Evolutionary conservation across 2,888 invertebrate species (phyloP).

Genomic region (Diadromus collaris): DNA sequence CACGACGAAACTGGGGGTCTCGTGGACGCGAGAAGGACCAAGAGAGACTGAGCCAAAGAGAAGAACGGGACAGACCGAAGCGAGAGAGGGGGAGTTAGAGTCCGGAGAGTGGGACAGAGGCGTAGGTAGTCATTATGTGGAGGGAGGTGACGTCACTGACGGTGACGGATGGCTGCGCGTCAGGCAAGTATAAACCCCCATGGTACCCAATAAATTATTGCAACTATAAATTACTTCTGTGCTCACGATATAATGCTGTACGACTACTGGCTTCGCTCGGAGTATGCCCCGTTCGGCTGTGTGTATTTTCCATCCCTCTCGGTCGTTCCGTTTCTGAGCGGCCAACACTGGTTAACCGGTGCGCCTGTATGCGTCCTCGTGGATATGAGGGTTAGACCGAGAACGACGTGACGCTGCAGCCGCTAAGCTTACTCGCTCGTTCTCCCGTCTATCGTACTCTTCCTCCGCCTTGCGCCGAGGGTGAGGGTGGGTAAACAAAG

Average conservation of each 20-base stretch:
- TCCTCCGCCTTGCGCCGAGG: slow-evolving; percentile 59
- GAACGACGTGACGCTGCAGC: slow-evolving; percentile 62
- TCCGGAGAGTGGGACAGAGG: slow-evolving; percentile 62
- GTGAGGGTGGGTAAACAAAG: slow-evolving; percentile 72
- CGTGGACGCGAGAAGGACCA: slow-evolving; percentile 34
- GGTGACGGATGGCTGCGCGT: slow-evolving; percentile 80
- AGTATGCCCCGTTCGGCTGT: slow-evolving; percentile 62
- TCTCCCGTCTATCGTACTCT: slow-evolving; percentile 35
- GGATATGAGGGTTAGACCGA: slow-evolving; percentile 60
- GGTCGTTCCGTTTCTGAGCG: slow-evolving; percentile 49
- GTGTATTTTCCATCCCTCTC: slow-evolving; percentile 55
- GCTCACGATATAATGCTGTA: slow-evolving; percentile 78
- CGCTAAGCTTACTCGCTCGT: slow-evolving; percentile 45
- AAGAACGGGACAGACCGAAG: slow-evolving; percentile 50
- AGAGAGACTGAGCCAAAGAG: slow-evolving; percentile 41
- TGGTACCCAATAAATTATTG: slow-evolving; percentile 80
- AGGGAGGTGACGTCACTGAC: slow-evolving; percentile 80
- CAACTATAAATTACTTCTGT: slow-evolving; percentile 80
- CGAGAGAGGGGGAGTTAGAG: slow-evolving; percentile 62
- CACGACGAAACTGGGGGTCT: slow-evolving; percentile 42
- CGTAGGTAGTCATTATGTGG: slow-evolving; percentile 80
- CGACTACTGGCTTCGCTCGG: slow-evolving; percentile 77
- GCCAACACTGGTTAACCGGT: slow-evolving; percentile 62
- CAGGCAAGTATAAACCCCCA: slow-evolving; percentile 80
- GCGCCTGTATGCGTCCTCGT: slow-evolving; percentile 59